Evolutionary conservation across 2,797 vertebrate species (phyloP), one percentile per base, ranked within the genome.

Genomic region (Lycodopsis pacificus): DNA sequence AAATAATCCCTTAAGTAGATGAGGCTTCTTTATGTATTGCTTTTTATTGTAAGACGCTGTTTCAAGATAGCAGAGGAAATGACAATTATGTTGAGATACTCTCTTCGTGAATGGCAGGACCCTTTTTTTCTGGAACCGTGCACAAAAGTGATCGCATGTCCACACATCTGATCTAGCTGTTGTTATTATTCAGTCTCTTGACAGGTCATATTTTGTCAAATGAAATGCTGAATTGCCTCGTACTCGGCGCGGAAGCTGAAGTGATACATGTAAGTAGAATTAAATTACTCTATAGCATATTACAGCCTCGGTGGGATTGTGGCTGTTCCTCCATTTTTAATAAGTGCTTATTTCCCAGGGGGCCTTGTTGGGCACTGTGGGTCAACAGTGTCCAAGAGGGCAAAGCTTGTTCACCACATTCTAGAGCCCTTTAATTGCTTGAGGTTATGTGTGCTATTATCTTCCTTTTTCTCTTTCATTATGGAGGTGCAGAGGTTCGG

Each of bases 391-490:
- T 94, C 92, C 93, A 94, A 94, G 94, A 94, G 93, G 92, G 93
- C 93, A 93, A 92, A 93, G 93, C 93, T 94, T 94, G 94, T 94
- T 94, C 94, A 94, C 94, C 93, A 94, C 93, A 94, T 94, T 93
- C 91, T 91, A 71, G 91, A 93, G 92, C 86, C 92, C 93, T 94
- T 94, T 94, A 94, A 94, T 94, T 94, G 94, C 93, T 93, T 81
- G 89, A 94, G 94, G 94, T 94, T 94, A 93, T 92, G 94, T 94
- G 93, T 93, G 93, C 92, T 94, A 94, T 94, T 94, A 94, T 94
- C 92, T 94, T 91, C 90, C 93, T 91, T 92, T 94, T 94, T 94
- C 92, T 93, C 93, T 94, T 94, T 94, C 93, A 94, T 94, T 94
- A 94, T 90, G 87, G 89, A 92, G 91, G 93, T 92, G 91, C 92